Conservation (phyloP, 2,113 vertebrate species). For the Sinocyclocheilus anophthalmus region DNA sequence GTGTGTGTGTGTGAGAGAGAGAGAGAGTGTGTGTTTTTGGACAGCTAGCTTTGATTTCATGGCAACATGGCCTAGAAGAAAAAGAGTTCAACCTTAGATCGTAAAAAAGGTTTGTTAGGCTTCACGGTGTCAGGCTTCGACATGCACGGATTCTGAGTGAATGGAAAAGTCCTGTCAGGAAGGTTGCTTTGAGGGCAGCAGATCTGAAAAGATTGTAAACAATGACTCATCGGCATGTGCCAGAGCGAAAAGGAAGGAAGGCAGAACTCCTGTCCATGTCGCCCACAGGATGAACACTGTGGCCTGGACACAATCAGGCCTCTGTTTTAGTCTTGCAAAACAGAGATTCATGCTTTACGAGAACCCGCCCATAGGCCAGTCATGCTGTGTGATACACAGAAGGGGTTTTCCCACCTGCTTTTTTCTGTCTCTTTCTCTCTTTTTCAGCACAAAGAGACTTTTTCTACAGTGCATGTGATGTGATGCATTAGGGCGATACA, state of each 20-base stretch:
- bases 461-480: neutral
- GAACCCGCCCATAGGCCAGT: neutral
- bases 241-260: constrained; percentile 67
- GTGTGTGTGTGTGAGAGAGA: neutral
- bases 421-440: neutral
- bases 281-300: constrained; percentile 59
- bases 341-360: neutral
- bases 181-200: constrained; percentile 63
- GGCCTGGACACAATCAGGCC: constrained; percentile 49
- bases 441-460: neutral
- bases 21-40: constrained; percentile 3
- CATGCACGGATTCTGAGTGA: constrained; percentile 64
- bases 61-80: constrained; percentile 14
- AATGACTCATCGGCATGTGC: constrained; percentile 72
- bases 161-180: constrained; percentile 75
- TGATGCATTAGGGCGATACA: too few species aligned
- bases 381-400: neutral
- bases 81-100: constrained; percentile 46
- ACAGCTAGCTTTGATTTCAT: constrained; percentile 33
- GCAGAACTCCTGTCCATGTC: constrained; percentile 54
- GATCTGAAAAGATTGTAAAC: constrained; percentile 73
- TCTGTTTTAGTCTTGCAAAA: constrained; percentile 51
- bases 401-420: neutral
- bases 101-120: neutral
- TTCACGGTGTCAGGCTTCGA: constrained; percentile 57